Evolutionary conservation across 2,888 invertebrate genomes (phyloP).

Genomic region (Agonopterix heracliana): DNA sequence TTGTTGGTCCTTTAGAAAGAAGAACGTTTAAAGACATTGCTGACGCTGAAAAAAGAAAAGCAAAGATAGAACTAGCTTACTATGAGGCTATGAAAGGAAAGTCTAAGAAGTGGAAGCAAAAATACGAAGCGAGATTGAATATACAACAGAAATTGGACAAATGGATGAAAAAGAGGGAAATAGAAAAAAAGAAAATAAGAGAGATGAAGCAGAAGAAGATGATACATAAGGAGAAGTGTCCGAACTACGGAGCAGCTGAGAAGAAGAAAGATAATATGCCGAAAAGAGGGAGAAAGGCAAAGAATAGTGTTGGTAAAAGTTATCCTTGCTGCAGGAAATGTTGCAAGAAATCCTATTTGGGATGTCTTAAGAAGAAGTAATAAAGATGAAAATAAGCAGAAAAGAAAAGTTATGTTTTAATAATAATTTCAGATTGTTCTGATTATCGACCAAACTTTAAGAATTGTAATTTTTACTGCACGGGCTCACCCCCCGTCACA

Average conservation of each 20-base stretch:
- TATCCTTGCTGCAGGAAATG: slow-evolving; percentile 53
- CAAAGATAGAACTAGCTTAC: slow-evolving; percentile 3
- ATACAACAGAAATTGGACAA: slow-evolving; percentile 28
- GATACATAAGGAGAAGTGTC: slow-evolving; percentile 20
- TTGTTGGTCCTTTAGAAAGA: no score
- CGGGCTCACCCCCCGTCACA: no score
- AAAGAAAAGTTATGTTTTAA: no score
- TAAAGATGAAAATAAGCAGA: no score
- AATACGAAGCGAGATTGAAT: slow-evolving; percentile 11
- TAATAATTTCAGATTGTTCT: no score
- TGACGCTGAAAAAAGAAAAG: no score
- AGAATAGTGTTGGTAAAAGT: background rate
- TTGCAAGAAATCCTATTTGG: slow-evolving; percentile 48
- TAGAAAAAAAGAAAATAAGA: slow-evolving; percentile 20
- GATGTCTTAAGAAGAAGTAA: slow-evolving; percentile 26
- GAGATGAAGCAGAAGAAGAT: slow-evolving; percentile 16
- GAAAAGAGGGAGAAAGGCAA: background rate
- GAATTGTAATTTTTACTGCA: no score
- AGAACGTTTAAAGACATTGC: no score
- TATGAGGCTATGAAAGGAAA: slow-evolving; percentile 30
- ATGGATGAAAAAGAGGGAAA: slow-evolving; percentile 29
- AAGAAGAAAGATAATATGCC: slow-evolving; percentile 4
- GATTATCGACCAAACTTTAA: no score
- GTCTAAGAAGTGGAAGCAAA: slow-evolving; percentile 10
- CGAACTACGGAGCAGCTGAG: slow-evolving; percentile 11